phyloP scores from a whole-genome alignment of 2,113 vertebrate species.

The Poeciliopsis retropinna region DNA sequence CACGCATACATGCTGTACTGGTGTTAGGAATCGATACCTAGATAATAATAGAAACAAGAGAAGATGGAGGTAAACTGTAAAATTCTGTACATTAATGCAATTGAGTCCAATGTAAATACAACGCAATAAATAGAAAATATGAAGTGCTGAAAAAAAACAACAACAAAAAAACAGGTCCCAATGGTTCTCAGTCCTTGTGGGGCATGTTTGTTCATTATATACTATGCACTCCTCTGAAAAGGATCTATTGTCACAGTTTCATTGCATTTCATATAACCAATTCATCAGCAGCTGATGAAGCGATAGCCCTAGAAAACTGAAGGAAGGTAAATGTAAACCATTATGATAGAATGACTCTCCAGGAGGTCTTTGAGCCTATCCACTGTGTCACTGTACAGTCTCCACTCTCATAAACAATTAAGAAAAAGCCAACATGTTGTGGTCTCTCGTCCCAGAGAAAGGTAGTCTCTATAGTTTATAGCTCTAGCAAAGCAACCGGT shows the following conservation, averaged over 20 bases:
- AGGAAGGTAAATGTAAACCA: constrained; percentile 32
- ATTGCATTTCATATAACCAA: constrained; percentile 11
- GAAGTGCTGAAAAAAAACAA: neutral
- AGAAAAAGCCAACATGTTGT: constrained; percentile 68
- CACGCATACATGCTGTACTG: constrained; percentile 82
- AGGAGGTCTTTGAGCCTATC: constrained; percentile 40
- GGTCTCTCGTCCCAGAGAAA: constrained; percentile 48
- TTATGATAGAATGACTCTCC: constrained; percentile 43
- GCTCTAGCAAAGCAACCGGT: constrained; percentile 29
- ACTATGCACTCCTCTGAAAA: constrained; percentile 11
- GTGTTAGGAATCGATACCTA: constrained; percentile 88
- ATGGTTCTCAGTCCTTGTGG: neutral
- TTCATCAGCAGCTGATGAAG: constrained; percentile 9
- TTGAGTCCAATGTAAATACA: too few relatives aligned
- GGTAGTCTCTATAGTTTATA: constrained; percentile 41
- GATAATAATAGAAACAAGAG: constrained; percentile 1
- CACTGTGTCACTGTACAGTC: constrained; percentile 50
- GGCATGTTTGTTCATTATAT: neutral
- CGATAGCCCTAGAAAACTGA: constrained; percentile 25
- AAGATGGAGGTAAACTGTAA: neutral
- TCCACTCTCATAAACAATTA: constrained; percentile 62
- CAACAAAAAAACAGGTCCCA: neutral
- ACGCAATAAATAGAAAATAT: too few relatives aligned
- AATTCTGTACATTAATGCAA: neutral
- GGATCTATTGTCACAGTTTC: neutral